A percentile compares a stretch with the other conserved stretches of the same genome.
Conservation (phyloP, 1,140 invertebrate species). For the Drosophila dunni region DNA sequence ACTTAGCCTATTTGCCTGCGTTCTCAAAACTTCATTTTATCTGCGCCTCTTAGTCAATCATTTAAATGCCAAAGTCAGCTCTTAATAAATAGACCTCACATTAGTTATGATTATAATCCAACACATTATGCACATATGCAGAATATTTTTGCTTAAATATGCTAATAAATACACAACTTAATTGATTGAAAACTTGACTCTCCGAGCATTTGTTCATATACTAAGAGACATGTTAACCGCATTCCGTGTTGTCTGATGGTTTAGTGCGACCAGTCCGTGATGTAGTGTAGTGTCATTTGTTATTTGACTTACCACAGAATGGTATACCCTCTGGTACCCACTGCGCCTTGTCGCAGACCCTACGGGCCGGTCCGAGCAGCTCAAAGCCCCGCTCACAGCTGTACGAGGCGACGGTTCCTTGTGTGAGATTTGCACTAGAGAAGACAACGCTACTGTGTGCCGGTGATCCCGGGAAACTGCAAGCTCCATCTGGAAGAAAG, state of each 20-base stretch:
- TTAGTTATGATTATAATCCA: not conserved
- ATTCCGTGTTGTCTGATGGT: slow-evolving; percentile 6
- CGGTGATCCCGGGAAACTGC: slow-evolving; percentile 96
- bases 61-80: not conserved
- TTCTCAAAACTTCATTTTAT: no score
- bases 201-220: not conserved
- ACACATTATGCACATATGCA: not conserved
- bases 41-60: not conserved
- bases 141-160: not conserved
- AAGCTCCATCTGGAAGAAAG: slow-evolving; percentile 84
- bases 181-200: not conserved
- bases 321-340: slow-evolving; percentile 97
- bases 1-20: no score
- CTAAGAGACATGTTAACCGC: not conserved
- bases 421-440: slow-evolving; percentile 88
- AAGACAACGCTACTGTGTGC: slow-evolving; percentile 93
- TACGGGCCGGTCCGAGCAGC: slow-evolving; percentile 92
- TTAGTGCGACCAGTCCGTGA: not conserved
- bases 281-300: not conserved
- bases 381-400: slow-evolving; percentile 96
- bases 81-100: not conserved
- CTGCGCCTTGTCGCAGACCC: slow-evolving; percentile 91
- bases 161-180: not conserved
- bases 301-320: slow-evolving; percentile 93
- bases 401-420: slow-evolving; percentile 93